A percentile compares a stretch with the other conserved stretches of the same genome.
Evolutionary conservation across 2,888 invertebrate species (phyloP).

Genomic region (Sclerodermus sp.): DNA sequence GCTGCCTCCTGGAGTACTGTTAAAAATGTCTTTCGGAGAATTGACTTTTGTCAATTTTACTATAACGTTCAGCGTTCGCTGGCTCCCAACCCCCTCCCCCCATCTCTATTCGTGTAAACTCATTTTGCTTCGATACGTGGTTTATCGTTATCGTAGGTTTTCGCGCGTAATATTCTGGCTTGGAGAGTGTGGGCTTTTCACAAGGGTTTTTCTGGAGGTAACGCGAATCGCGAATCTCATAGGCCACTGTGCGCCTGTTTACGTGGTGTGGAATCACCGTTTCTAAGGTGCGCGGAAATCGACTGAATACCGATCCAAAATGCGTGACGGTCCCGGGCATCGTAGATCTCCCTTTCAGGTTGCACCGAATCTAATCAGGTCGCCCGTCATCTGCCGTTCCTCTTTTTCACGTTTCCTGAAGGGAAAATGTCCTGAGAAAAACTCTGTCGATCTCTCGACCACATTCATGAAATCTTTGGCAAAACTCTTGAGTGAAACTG

Average conservation of each 20-base stretch:
- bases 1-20: slow-evolving; percentile 22
- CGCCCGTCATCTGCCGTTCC: slow-evolving; percentile 35
- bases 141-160: too few relatives aligned
- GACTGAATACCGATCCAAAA: slow-evolving; percentile 48
- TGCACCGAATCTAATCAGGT: slow-evolving; percentile 49
- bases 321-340: slow-evolving; percentile 53
- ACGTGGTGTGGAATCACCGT: slow-evolving; percentile 44
- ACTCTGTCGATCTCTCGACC: slow-evolving; percentile 8
- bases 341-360: slow-evolving; percentile 32
- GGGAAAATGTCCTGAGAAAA: too few relatives aligned
- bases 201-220: neutral
- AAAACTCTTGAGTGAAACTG: neutral
- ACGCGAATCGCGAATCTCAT: neutral
- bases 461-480: neutral
- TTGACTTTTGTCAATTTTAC: slow-evolving; percentile 29
- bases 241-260: slow-evolving; percentile 31
- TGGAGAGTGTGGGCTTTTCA: neutral
- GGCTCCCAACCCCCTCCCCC: too few relatives aligned
- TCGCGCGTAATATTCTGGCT: too few relatives aligned
- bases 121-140: too few relatives aligned
- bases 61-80: too few relatives aligned
- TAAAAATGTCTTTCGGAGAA: slow-evolving; percentile 21
- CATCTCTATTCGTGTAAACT: too few relatives aligned
- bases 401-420: neutral
- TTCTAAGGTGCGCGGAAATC: slow-evolving; percentile 53